Base-by-base conservation (phyloP, 2,888 invertebrate species). In the Trichopoda pennipes region DNA sequence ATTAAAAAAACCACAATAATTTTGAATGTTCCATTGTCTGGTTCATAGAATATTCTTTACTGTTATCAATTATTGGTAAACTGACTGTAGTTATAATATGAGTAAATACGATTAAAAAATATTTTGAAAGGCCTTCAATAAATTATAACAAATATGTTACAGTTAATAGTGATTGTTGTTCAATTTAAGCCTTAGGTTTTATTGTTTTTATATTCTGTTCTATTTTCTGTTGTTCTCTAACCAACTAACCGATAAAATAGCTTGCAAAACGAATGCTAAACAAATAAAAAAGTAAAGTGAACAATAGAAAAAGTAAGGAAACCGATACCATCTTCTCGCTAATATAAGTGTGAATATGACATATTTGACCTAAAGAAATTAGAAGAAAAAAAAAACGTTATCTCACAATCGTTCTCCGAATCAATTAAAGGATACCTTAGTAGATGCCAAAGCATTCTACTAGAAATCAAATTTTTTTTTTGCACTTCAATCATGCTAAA, bases 361-460 rank as follows among this genome's bases (percentile, higher is more conserved):
- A 79, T 72, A 79, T 82, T 82, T 82, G 82, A 82, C 79, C 82
- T 63, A 61, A 72, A 79, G 75, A 79, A 72, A 72, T 76, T 61
- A 68, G 61, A 17, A 51, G 23, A 66, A 17, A 7, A 49, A 17
- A 17, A 17, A 49, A 6, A 49, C 16, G n/a, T 75, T 74, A 77
- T 81, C 68, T 69, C 44, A 60, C 38, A 28, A 38, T 38, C 51
- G 23, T 14, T 21, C 23, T 14, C 7, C 8, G 10, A 28, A 10
- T 44, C 17, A 42, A 19, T 14, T 12, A 7, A 53, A 2, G 19
- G 1, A 14, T 0, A 14, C 2, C 23, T 66, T 21, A 8, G n/a
- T 9, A 8, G 8, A n/a, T 28, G 9, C 35, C 23, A 72, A 10
- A 32, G 42, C 28, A 61, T 73, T 44, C 53, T 47, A 61, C 58